These are phyloP conservation scores for Petrocephalus schoutedeni DNA, from an alignment of 2,797 vertebrate genomes.

Conservation along the genomic window DNA sequence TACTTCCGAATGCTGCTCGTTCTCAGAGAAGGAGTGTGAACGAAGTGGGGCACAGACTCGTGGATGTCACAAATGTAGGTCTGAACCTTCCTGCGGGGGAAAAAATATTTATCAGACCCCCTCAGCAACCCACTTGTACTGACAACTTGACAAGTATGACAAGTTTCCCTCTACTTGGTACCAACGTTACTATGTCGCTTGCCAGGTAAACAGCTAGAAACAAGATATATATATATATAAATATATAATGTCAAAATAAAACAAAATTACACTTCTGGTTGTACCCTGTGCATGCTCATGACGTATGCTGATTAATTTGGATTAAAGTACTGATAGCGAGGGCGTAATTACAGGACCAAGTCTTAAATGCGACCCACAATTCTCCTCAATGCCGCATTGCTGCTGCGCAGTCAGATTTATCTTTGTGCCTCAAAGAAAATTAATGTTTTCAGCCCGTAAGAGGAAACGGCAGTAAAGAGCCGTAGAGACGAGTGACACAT, in stretches of 20 bases:
- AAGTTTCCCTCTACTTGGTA: not conserved
- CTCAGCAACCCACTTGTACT: not conserved
- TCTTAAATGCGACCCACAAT: not conserved
- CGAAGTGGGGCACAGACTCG: not conserved
- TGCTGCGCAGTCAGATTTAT: not conserved
- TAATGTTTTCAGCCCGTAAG: not conserved
- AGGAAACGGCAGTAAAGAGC: not conserved
- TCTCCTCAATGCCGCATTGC: not conserved
- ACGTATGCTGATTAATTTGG: not conserved
- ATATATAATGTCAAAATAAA: not conserved
- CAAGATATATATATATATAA: not conserved
- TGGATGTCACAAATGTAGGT: not conserved
- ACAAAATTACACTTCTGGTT: not conserved
- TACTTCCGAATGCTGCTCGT: not conserved
- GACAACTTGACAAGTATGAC: slow-evolving; percentile 10
- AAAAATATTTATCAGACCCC: not conserved
- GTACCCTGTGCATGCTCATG: not conserved
- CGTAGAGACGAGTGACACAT: not conserved
- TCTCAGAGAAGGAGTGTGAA: not conserved
- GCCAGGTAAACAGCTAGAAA: not conserved
- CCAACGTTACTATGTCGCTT: not conserved
- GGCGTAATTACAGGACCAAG: not conserved
- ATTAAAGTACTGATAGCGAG: not conserved
- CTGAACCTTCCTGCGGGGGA: not conserved
- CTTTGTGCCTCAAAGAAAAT: slow-evolving; percentile 9